Conservation (phyloP, 2,113 vertebrate genomes). For the Mohoua ochrocephala region DNA sequence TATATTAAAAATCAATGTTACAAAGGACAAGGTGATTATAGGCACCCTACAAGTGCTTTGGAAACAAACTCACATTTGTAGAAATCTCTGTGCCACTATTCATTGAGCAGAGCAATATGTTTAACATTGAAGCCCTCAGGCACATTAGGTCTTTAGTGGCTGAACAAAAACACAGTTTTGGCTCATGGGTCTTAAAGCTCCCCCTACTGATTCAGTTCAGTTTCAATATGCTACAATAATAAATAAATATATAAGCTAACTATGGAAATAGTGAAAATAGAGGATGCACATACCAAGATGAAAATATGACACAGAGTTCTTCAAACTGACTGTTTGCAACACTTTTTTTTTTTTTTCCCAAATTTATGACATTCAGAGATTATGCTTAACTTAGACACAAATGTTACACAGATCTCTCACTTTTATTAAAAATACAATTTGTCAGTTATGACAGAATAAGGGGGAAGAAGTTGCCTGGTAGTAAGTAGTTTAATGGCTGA, state of each 20-base stretch:
- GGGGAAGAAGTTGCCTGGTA: neutral
- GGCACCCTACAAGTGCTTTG: slow-evolving; percentile 10
- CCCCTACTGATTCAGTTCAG: neutral
- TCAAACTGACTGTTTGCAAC: neutral
- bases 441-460: neutral
- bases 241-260: neutral
- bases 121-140: neutral
- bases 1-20: slow-evolving; percentile 57
- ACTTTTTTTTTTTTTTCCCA: neutral
- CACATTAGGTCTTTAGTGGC: neutral
- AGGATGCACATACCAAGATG: neutral
- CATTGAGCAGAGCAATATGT: slow-evolving; percentile 11
- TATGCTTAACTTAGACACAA: neutral
- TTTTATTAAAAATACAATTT: neutral
- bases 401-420: neutral
- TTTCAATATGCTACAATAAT: neutral
- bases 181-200: neutral
- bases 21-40: slow-evolving; percentile 43
- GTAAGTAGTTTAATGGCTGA: neutral
- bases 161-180: neutral
- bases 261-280: neutral
- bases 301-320: neutral
- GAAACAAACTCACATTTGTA: slow-evolving; percentile 41
- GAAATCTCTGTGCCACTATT: slow-evolving; percentile 23
- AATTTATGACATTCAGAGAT: neutral